A percentile compares a stretch with the other conserved stretches of the same genome.
Evolutionary conservation across 1,140 invertebrate species (phyloP).

Genomic region (Dryas iulia): DNA sequence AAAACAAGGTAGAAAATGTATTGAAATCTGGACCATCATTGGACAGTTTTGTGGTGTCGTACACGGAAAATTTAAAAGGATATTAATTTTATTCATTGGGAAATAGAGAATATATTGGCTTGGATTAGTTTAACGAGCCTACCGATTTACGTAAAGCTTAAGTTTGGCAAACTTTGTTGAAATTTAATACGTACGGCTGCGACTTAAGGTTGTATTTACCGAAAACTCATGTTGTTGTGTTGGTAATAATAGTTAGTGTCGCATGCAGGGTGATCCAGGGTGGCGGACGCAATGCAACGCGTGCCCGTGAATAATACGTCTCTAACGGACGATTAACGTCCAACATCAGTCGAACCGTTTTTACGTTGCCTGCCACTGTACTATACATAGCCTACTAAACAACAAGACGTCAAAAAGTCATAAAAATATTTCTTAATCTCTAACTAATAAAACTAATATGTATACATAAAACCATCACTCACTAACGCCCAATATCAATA

Average conservation of each 20-base stretch:
- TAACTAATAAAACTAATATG: too few species aligned
- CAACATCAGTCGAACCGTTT: constrained; percentile 55
- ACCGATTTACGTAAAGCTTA: constrained; percentile 33
- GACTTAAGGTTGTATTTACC: neutral
- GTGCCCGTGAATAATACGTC: constrained; percentile 75
- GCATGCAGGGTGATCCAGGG: constrained; percentile 58
- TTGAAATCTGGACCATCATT: neutral
- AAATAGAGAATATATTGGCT: constrained; percentile 76
- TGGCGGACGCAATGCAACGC: constrained; percentile 66
- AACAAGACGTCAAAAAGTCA: neutral
- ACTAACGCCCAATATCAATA: too few species aligned
- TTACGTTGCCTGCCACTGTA: constrained; percentile 22
- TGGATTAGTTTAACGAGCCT: constrained; percentile 72
- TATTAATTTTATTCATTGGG: constrained; percentile 76
- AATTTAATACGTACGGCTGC: neutral
- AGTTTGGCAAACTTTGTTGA: neutral
- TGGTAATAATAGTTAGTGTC: constrained; percentile 28
- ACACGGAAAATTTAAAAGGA: constrained; percentile 62
- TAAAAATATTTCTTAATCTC: neutral
- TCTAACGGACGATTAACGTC: constrained; percentile 72
- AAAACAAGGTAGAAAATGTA: neutral
- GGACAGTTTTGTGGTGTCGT: constrained; percentile 50
- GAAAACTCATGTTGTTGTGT: constrained; percentile 4
- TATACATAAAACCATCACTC: too few species aligned
- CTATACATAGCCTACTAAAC: neutral